phyloP scores from a whole-genome alignment of 1,140 invertebrate genomes.

The Drosophila seguyi region DNA sequence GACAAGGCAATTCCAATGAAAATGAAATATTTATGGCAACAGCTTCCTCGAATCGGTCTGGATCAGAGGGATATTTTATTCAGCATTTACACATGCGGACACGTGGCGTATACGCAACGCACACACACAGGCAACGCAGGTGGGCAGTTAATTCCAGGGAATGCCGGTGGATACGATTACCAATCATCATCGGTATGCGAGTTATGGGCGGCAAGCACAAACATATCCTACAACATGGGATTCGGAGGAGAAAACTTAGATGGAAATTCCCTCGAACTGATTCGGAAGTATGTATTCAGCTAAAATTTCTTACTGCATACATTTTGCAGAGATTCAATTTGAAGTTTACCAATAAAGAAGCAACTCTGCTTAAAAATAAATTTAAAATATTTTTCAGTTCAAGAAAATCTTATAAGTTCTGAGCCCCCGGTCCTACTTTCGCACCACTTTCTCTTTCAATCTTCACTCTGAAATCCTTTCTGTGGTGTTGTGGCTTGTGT shows the following conservation, averaged over 20 bases:
- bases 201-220: conserved; percentile 14
- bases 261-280: background rate
- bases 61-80: conserved; percentile 23
- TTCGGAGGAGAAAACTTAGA: background rate
- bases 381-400: no score
- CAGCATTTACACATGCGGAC: conserved; percentile 5
- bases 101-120: no score
- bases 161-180: conserved; percentile 23
- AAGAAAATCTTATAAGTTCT: no score
- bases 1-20: conserved; percentile 48
- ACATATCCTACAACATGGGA: conserved; percentile 13
- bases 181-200: conserved; percentile 39
- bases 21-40: conserved; percentile 47
- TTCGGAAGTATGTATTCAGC: background rate
- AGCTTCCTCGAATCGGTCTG: background rate
- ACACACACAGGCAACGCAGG: background rate
- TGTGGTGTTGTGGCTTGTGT: no score
- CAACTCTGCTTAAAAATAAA: no score
- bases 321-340: no score
- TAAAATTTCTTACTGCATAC: no score
- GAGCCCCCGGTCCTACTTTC: no score
- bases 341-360: no score
- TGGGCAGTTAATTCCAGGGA: conserved; percentile 16
- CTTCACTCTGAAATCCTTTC: no score
- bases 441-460: no score